phyloP scores from a whole-genome alignment of 2,797 vertebrate genomes.

The Acestrorhynchus altus region DNA sequence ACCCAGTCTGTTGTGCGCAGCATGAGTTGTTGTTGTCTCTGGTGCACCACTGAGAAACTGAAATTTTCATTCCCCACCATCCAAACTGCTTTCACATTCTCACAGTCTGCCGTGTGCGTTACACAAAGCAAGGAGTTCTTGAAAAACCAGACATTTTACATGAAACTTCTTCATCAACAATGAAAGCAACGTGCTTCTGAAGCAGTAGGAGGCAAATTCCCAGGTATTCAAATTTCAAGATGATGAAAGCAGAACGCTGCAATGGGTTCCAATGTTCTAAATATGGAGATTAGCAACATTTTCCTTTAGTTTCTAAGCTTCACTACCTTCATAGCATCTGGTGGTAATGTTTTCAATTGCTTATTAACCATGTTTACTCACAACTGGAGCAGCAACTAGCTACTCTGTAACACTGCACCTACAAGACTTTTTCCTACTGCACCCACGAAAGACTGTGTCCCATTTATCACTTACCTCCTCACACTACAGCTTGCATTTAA shows the following conservation, averaged over 20 bases:
- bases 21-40: constrained; percentile 15
- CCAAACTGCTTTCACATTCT: not conserved
- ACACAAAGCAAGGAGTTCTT: not conserved
- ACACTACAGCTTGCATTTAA: too few species aligned
- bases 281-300: not conserved
- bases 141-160: not conserved
- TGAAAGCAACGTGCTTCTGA: not conserved
- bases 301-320: not conserved
- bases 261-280: not conserved
- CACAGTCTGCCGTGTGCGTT: not conserved
- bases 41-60: not conserved
- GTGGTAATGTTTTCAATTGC: too few species aligned
- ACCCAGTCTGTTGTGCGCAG: constrained; percentile 6
- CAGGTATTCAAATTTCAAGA: not conserved
- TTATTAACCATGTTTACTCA: too few species aligned
- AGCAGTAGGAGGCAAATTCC: not conserved
- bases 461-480: too few species aligned
- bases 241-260: not conserved
- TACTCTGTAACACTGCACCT: too few species aligned
- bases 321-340: not conserved
- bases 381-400: too few species aligned
- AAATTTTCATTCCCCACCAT: not conserved
- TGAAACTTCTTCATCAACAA: not conserved
- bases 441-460: too few species aligned
- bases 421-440: too few species aligned